Base-by-base conservation (phyloP, 2,113 vertebrate genomes). In the Bufo gargarizans region DNA sequence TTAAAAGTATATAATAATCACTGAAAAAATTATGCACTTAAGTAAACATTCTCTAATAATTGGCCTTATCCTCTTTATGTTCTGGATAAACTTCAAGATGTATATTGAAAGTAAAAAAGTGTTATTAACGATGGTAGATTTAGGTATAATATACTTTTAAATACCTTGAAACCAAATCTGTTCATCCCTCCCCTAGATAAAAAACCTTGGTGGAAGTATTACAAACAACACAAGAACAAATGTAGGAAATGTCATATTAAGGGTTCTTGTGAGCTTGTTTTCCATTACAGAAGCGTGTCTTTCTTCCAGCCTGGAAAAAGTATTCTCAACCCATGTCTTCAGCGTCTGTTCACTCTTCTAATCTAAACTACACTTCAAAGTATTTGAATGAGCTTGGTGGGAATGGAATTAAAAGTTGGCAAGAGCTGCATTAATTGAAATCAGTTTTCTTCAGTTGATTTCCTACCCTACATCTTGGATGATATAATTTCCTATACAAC, bases 401-500 rank as follows among this genome's bases (percentile, higher is more conserved):
- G 94, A 95, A 95, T 95, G 95, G 94, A 95, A 94, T 95, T 94
- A 94, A 92, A 90, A 94, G 92, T 95, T 96, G 95, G 95, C 95
- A 93, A 92, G 91, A 90, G 58, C 92, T 85, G 67, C 90, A 93
- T 89, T 94, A 95, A 95, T 94, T 94, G 94, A 96, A 95, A 95
- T 96, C 94, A 95, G 93, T 96, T 94, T 61, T 94, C 91, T 93
- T 93, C 93, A 93, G 94, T 91, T 91, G 93, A 93, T 93, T 95
- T 94, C 93, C 93, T 95, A 90, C 93, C 92, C 94, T 93, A 93
- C 92, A 91, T 94, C 91, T 93, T 91, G 90, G 92, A 93, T 96
- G 95, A 95, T 93, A 93, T 96, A 92, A 96, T 95, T 95, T 96
- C 95, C 96, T 96, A 93, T 95, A 92, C 93, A 93, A 92, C 92